Conservation (phyloP, 2,797 vertebrate genomes). For the Smutsia gigantea region DNA sequence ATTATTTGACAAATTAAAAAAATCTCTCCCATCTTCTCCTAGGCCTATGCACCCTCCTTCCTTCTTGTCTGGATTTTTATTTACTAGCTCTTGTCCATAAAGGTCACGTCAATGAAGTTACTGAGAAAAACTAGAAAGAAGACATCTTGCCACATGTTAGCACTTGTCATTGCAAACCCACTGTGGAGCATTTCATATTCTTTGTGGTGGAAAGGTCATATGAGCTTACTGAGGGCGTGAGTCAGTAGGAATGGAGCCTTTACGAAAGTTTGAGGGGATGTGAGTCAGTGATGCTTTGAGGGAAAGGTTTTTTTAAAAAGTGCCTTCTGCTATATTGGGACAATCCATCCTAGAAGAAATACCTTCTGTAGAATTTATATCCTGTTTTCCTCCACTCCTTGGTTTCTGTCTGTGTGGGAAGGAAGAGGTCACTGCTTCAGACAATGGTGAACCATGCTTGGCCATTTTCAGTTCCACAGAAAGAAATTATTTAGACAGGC, state of each 20-base stretch:
- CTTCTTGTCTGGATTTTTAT: background rate
- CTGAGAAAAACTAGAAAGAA: constrained; percentile 46
- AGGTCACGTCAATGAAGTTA: background rate
- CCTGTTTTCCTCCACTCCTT: constrained; percentile 5
- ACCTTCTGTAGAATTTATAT: background rate
- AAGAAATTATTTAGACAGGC: constrained; percentile 20
- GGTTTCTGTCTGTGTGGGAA: constrained; percentile 54
- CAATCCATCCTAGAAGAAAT: background rate
- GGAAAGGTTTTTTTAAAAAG: background rate
- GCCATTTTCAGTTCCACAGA: constrained; percentile 53
- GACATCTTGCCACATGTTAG: background rate
- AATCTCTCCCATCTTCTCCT: background rate
- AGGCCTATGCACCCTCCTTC: background rate
- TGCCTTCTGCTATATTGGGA: background rate
- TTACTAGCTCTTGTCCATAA: constrained; percentile 12
- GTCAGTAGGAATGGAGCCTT: background rate
- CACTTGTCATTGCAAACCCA: background rate
- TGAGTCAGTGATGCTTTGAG: constrained; percentile 54
- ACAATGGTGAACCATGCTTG: background rate
- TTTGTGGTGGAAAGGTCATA: background rate
- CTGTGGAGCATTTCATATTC: background rate
- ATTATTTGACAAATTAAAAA: constrained; percentile 34
- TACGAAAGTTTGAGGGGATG: background rate
- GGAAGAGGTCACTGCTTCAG: constrained; percentile 10
- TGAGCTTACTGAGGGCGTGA: background rate